These are phyloP conservation scores for Caenorhabditis sp. DNA, from an alignment of 2,888 invertebrate species.

Conservation along the genomic window DNA sequence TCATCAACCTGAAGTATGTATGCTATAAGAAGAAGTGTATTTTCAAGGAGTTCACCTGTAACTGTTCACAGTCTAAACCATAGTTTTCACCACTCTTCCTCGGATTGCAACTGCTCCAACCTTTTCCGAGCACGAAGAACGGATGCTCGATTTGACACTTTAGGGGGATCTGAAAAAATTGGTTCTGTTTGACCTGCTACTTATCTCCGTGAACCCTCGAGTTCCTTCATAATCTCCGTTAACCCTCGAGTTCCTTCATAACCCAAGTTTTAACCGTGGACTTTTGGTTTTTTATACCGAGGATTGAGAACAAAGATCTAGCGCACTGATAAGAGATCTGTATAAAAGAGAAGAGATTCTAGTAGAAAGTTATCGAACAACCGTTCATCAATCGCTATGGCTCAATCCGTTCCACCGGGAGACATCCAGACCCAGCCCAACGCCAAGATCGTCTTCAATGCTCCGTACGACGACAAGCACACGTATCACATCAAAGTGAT, in stretches of 20 bases:
- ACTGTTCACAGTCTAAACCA: slow-evolving; percentile 53
- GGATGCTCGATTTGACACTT: slow-evolving; percentile 70
- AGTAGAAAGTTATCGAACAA: neutral
- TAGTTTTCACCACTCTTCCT: slow-evolving; percentile 55
- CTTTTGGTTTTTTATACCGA: no score
- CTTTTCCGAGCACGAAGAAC: slow-evolving; percentile 69
- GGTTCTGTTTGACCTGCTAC: neutral
- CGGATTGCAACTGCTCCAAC: slow-evolving; percentile 67
- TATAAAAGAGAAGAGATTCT: neutral
- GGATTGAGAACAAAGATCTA: slow-evolving; percentile 12
- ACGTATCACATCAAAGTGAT: no score
- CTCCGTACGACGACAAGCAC: slow-evolving; percentile 23
- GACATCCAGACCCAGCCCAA: slow-evolving; percentile 68
- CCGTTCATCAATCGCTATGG: neutral
- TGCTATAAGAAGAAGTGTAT: neutral
- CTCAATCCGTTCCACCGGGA: slow-evolving; percentile 68
- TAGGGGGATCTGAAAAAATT: slow-evolving; percentile 47
- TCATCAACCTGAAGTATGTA: slow-evolving; percentile 58
- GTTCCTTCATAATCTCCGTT: no score
- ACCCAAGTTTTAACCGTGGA: no score
- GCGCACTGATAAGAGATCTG: slow-evolving; percentile 5
- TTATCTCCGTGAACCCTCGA: slow-evolving; percentile 1
- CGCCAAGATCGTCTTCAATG: slow-evolving; percentile 78
- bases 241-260: no score
- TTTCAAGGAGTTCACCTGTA: slow-evolving; percentile 49